Base-by-base conservation (phyloP, 2,888 invertebrate genomes). In the Adineta ricciae region DNA sequence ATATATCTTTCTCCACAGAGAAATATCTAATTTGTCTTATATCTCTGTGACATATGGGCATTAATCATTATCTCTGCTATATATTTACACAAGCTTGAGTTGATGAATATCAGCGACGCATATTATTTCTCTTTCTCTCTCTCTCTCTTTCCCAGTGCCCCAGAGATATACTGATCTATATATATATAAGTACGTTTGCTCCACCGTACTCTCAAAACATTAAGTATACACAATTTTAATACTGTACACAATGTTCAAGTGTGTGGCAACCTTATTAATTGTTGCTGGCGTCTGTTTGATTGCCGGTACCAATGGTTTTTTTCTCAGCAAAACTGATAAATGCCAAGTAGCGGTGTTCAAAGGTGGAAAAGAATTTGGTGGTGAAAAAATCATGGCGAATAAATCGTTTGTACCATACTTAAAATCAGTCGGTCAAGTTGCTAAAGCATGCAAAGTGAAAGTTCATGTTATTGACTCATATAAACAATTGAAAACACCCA, bases 311-410 rank as follows among this genome's bases (percentile, higher is more conserved):
- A 64, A 64, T 64, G 64, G 64, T 19, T 64, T 64, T 9, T 64
- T 64, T 36, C 64, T 64, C 32, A 16, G 19, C 7, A 0, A 32
- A 0, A 27, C 32, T 16, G 32, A 32, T 32, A 64, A 64, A 32
- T 64, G 64, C 32, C 32, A 64, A 14, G 27, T 64, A 16, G 24
- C 64, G 16, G 2, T 64, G 9, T 41, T 8, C 9, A 78, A 78
- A 38, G 78, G 78, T 78, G 78, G 78, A 0, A 78, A 78, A 78
- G 78, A 78, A n/a, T 78, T 78, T 21, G 32, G 41, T 41, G 78
- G 78, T 78, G 78, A 38, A 41, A 78, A 78, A 78, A 78, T 78
- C 2, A 41, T 41, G 38, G 78, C 78, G 14, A n/a, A 78, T n/a
- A 78, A 78, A 78, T 5, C n/a, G 41, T 78, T 78, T 19, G 21